A percentile compares a stretch with the other conserved stretches of the same genome.
Conservation (phyloP, 2,113 vertebrate genomes). For the Tetrao urogallus region DNA sequence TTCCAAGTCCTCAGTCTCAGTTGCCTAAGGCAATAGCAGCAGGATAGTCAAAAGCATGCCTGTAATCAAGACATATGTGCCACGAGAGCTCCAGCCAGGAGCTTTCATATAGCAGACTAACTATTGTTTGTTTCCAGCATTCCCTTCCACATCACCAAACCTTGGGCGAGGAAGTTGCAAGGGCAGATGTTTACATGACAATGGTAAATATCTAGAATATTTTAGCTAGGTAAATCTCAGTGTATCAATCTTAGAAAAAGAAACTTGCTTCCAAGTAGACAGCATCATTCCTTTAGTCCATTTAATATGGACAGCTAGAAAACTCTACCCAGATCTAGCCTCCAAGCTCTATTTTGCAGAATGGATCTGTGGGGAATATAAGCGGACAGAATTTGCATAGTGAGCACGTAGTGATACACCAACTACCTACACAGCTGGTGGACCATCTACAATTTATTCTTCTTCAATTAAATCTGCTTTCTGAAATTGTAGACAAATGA, state of each 20-base stretch:
- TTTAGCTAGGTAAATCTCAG: neutral
- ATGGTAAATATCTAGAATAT: neutral
- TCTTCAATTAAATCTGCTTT: neutral
- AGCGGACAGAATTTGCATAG: neutral
- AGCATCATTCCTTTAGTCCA: neutral
- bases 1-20: slow-evolving; percentile 17
- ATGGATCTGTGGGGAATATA: neutral
- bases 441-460: neutral
- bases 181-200: slow-evolving; percentile 15
- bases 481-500: neutral
- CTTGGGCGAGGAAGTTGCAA: slow-evolving; percentile 45
- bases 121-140: neutral
- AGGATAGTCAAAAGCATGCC: slow-evolving; percentile 16
- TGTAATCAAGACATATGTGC: slow-evolving; percentile 52
- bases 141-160: slow-evolving; percentile 38
- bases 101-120: slow-evolving; percentile 29
- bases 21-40: slow-evolving; percentile 46
- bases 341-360: neutral
- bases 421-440: neutral
- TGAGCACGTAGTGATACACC: neutral
- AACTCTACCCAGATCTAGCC: neutral
- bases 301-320: neutral
- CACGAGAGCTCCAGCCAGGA: slow-evolving; percentile 36
- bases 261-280: neutral
- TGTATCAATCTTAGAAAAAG: neutral